Evolutionary conservation across 2,888 invertebrate species (phyloP).

Genomic region (Gastracanthus pulcherrimus): DNA sequence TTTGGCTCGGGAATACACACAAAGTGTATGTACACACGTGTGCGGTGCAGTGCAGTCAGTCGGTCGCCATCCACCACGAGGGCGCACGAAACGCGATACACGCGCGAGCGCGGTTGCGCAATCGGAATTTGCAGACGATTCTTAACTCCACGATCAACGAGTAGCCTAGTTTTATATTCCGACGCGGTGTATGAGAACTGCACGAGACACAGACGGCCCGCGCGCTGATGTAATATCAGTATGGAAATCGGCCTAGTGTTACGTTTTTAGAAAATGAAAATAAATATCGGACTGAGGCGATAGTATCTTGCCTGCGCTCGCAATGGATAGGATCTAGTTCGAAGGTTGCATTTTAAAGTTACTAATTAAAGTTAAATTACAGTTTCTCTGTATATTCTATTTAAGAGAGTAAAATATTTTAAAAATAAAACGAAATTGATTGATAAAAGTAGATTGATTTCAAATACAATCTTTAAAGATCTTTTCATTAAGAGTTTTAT

Average conservation of each 20-base stretch:
- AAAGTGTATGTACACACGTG: no score
- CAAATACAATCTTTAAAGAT: no score
- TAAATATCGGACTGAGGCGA: constrained; percentile 5
- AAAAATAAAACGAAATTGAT: no score
- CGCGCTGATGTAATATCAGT: constrained; percentile 21
- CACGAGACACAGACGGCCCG: neutral
- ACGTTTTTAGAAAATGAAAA: constrained; percentile 37
- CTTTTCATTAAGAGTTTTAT: no score
- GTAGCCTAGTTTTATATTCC: constrained; percentile 33
- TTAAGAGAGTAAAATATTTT: no score
- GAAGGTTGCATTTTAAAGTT: no score
- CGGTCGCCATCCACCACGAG: no score
- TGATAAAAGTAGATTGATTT: no score
- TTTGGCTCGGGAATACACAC: no score
- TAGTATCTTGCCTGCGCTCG: neutral
- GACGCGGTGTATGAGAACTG: neutral
- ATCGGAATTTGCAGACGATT: constrained; percentile 28
- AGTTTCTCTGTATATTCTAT: neutral
- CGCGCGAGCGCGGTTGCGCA: constrained; percentile 43
- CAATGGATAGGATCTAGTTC: neutral
- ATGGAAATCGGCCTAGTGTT: constrained; percentile 30
- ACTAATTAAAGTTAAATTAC: no score
- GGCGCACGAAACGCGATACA: constrained; percentile 17
- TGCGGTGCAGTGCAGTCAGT: no score
- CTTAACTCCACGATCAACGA: constrained; percentile 28